Base-by-base conservation (phyloP, 2,113 vertebrate genomes). In the Sisor rabdophorus region DNA sequence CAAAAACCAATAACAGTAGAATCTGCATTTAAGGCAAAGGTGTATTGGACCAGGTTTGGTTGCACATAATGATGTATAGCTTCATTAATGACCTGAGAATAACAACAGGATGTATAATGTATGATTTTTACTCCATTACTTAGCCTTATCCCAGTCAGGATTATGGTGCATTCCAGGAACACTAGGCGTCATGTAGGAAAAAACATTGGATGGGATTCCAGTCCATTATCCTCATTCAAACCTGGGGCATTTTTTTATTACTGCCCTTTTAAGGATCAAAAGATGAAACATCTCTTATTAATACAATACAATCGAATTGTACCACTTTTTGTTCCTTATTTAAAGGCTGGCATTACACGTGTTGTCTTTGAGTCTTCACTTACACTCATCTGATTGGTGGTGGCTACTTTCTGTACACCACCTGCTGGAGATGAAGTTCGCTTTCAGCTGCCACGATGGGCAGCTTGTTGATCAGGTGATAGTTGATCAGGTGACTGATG, bases 401-500 rank as follows among this genome's bases (percentile, higher is more conserved):
- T 95, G 89, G 94, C 59, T 83, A 89, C 82, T 93, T 94, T 86
- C 93, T 93, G 65, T 85, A 84, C 44, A 98, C 96, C 71, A 94
- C 91, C 61, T 96, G 95, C 5, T 95, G 92, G 53, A 98, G 94
- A 85, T 96, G 95, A 75, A 99, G 92, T 87, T 99, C 96, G 0
- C 96, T 98, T 82, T 97, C 97, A 0, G 95, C 96, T 0, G 97
- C 96, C 32, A 99, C 91, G 0, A 99, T 99, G 50, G 97, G 97
- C 89, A 97, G 93, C 84, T 94, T 90, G 0, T 95, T 97, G 86
- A 93, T 93, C 85, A 95, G 89, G 86, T 99, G 97, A 83, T 98
- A 97, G 50, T 91, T 91, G 71, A 99, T 96, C 53, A 98, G 94
- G 88, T 98, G 97, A 83, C 94, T 97, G 88, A 99, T 98, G 87